Base-by-base conservation (phyloP, 2,888 invertebrate species). In the Trisateles emortualis region DNA sequence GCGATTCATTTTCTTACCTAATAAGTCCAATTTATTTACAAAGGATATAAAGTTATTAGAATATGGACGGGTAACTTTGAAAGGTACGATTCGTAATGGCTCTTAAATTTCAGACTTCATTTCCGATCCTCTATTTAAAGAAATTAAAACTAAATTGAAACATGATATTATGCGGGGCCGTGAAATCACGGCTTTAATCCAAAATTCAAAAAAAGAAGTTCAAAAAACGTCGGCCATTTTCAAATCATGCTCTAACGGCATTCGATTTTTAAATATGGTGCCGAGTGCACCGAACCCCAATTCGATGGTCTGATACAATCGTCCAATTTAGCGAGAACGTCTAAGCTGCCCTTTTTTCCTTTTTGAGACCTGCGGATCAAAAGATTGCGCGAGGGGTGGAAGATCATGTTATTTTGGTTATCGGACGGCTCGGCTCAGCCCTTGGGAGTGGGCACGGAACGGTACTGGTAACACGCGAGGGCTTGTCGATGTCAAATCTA, bases 251-350 rank as follows among this genome's bases (percentile, higher is more conserved):
- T 79, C 79, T 83, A 87, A 86, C 78, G 78, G 76, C 60, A 79
- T 87, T 89, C 83, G 85, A 88, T 90, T 87, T 68, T 89, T 81
- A 87, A 90, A 88, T 82, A 88, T 88, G 86, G 84, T 86, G 83
- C 77, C 77, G 86, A 88, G 89, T 89, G 87, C 91, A 88, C 79
- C 85, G 90, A 90, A 87, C 89, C 84, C 88, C 77, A 76, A 79
- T 87, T 73, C 81, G 81, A 83, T 85, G 82, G 62, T 78, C 77
- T 78, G 83, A 83, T 82, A 84, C 73, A 72, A 74, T 64, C 70
- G 77, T 67, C 90, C 87, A 87, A 62, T 75, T 69, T 79, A 75
- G 52, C 49, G 16, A 69, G 88, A 84, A 30, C 87, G 68, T 56
- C 66, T 60, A 60, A 63, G 46, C 49, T 69, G 68, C 68, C 72